phyloP scores from a whole-genome alignment of 2,888 invertebrate genomes.

The Macrophya alboannulata region DNA sequence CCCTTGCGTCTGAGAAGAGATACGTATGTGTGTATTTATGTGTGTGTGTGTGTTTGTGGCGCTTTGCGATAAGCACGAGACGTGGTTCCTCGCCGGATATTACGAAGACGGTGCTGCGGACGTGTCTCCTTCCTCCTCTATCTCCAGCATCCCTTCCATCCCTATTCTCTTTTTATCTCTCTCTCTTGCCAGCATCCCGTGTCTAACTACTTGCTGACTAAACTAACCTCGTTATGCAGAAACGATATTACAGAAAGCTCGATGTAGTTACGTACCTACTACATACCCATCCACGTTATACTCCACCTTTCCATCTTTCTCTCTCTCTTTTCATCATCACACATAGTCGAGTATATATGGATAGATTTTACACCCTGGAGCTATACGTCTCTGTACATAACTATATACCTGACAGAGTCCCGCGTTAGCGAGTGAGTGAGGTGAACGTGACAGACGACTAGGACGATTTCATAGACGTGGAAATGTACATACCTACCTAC shows the following conservation, averaged over 20 bases:
- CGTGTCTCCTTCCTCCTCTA: conserved; percentile 37
- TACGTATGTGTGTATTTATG: not conserved
- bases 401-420: not conserved
- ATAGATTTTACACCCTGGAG: not conserved
- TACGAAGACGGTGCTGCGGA: conserved; percentile 58
- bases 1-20: not conserved
- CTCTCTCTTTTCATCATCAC: not conserved
- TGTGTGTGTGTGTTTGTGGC: not conserved
- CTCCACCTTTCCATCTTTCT: not conserved
- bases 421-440: not conserved
- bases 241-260: conserved; percentile 65
- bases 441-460: conserved; percentile 7
- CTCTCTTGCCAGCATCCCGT: conserved; percentile 10
- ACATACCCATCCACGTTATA: not conserved
- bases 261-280: not conserved
- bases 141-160: conserved; percentile 5
- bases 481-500: not conserved
- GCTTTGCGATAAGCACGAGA: conserved; percentile 61
- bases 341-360: not conserved
- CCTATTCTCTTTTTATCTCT: conserved; percentile 6
- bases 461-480: conserved; percentile 16
- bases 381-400: not conserved
- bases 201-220: conserved; percentile 63
- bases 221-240: conserved; percentile 70
- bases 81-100: conserved; percentile 60